Base-by-base conservation (phyloP, 2,113 vertebrate genomes). In the Ciconia stormi region DNA sequence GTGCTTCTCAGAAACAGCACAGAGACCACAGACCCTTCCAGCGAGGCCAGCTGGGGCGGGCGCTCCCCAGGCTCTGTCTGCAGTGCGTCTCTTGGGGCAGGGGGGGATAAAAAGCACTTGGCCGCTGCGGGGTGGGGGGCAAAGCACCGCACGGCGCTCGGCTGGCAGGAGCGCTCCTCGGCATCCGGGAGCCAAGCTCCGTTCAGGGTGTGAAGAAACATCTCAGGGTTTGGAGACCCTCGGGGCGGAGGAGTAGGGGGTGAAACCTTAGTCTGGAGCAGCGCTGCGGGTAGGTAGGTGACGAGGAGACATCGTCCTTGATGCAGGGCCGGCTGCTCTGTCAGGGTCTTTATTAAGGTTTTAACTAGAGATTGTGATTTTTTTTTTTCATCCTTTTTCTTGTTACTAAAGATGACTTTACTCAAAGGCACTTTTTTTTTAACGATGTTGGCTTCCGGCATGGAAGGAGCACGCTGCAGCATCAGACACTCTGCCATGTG, bases 341-440 rank as follows among this genome's bases (percentile, higher is more conserved):
- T 52, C 87, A 90, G 79, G 73, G 81, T 18, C 76, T 86, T 94
- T 88, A 74, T 80, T 52, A 49, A 87, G 70, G 67, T 95, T 96
- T 96, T 65, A 79, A 91, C 56, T 87, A 63, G 47, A 87, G 56
- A 67, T 93, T 79, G 83, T 71, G 83, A 36, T 47, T 40, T n/a
- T 52, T 50, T 72, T 55, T 40, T 53, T n/a, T 25, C 13, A 27
- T 70, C 27, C 13, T 47, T 58, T 18, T 47, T 40, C 42, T 80
- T 59, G 59, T 94, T 96, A 29, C 82, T 91, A 71, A 92, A 90
- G 61, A 76, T 30, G 55, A 91, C 58, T 97, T 97, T 77, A 81
- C 65, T 95, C 81, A 82, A 88, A 97, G 73, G 98, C 97, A 97
- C 95, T 98, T 98, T 97, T 93, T 96, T 95, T 93, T 71, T 66